Base-by-base conservation (phyloP, 2,888 invertebrate genomes). In the Drosophila colorata region DNA sequence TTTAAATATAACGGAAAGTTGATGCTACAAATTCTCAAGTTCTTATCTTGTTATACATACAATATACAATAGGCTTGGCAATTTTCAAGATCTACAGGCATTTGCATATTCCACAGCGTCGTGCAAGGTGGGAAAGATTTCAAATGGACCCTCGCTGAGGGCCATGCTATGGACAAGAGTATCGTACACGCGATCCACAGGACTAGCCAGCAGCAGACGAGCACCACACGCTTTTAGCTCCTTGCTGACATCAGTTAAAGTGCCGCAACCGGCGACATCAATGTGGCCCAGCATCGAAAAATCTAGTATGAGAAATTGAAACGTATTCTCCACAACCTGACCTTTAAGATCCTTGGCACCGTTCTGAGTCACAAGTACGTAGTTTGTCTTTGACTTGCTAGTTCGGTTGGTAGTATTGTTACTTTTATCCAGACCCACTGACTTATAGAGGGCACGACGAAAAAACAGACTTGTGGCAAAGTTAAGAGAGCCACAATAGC, bases 401-500 rank as follows among this genome's bases (percentile, higher is more conserved):
- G 33, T 52, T 38, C 8, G 67, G 4, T 28, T 66, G 38, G 37
- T 28, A 6, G 48, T 59, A 11, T 13, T 49, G 4, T 44, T 64
- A 8, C 49, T 66, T 53, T 63, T 56, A 87, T 93, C 91, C 13
- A 94, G 87, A 5, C 93, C 93, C 2, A 94, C 91, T 16, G 93
- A 90, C 28, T 91, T 91, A 82, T 93, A 93, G 8, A 95, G 87
- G 47, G 93, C 93, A 1, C 92, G 91, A 70, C 93, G 94, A 79
- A 95, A 95, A 71, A 93, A 93, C 63, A 93, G 92, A 47, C 93
- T 93, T 9, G 95, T 95, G 1, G 95, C 95, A 90, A 95, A 95
- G 90, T 95, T 95, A 7, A 95, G 91, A 7, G 94, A 94, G 1
- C 95, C 95, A 55, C 93, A 93, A 76, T 95, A 95, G 74, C 95